phyloP scores from a whole-genome alignment of 1,140 invertebrate genomes.

The Drosophila persimilis region DNA sequence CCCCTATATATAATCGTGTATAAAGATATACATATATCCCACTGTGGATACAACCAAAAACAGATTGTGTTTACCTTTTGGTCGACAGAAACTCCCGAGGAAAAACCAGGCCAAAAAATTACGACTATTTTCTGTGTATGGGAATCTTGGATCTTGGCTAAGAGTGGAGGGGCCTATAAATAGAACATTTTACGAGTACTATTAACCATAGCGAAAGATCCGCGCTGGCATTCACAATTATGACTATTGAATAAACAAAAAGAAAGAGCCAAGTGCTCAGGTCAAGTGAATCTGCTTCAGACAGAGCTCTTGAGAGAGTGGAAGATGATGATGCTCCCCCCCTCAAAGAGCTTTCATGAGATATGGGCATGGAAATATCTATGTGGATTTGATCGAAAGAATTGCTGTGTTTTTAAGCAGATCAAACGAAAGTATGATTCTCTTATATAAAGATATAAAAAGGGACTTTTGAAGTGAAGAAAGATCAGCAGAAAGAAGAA shows the following conservation, averaged over 20 bases:
- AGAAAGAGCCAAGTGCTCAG: background rate
- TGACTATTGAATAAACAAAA: slow-evolving; percentile 28
- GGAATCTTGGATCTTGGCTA: background rate
- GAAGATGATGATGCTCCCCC: background rate
- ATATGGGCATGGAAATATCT: background rate
- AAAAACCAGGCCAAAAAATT: slow-evolving; percentile 27
- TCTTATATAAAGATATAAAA: too few relatives aligned
- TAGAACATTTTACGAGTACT: slow-evolving; percentile 28
- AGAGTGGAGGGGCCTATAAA: slow-evolving; percentile 5
- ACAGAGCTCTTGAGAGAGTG: background rate
- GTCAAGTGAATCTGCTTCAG: slow-evolving; percentile 7
- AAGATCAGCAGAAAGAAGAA: too few relatives aligned
- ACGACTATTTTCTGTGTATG: slow-evolving; percentile 1
- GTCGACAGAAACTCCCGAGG: slow-evolving; percentile 20
- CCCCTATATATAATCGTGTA: slow-evolving; percentile 7
- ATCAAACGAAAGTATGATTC: background rate
- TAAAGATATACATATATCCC: slow-evolving; percentile 34
- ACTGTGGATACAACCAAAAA: background rate
- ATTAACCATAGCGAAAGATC: background rate
- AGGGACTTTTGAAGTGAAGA: too few relatives aligned
- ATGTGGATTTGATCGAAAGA: background rate
- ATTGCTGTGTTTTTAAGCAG: background rate
- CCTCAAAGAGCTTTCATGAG: background rate
- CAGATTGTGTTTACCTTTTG: slow-evolving; percentile 43
- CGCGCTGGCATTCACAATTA: slow-evolving; percentile 9